These are phyloP conservation scores for Polylopha cassiicola DNA, from an alignment of 2,888 invertebrate genomes.

Conservation along the genomic window DNA sequence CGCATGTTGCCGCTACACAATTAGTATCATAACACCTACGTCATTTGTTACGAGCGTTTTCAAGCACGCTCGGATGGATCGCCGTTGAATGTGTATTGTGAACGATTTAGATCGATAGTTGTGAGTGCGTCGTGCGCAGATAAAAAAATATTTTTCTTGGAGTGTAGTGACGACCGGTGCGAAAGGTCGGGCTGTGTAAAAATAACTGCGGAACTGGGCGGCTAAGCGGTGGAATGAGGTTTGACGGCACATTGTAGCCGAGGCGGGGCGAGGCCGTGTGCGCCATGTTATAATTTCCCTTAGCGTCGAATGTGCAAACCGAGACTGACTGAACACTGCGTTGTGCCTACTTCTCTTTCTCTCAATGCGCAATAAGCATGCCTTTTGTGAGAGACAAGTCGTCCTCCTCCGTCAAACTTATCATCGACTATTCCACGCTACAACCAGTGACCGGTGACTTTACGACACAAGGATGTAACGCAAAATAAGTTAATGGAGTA, in stretches of 20 bases:
- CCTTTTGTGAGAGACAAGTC: constrained; percentile 38
- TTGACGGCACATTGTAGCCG: constrained; percentile 75
- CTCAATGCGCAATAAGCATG: constrained; percentile 54
- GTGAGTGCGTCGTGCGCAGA: constrained; percentile 65
- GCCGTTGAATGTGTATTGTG: constrained; percentile 42
- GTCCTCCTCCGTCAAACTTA: constrained; percentile 18
- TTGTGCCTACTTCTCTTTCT: constrained; percentile 67
- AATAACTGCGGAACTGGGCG: constrained; percentile 76
- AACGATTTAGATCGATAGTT: constrained; percentile 39
- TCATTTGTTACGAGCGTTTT: constrained; percentile 33
- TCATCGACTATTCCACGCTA: constrained; percentile 2
- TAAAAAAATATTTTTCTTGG: constrained; percentile 54
- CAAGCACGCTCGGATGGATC: constrained; percentile 28
- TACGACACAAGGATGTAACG: too few species aligned
- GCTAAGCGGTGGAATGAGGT: constrained; percentile 76
- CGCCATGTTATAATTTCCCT: constrained; percentile 76
- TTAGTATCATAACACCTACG: constrained; percentile 20
- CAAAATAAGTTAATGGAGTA: too few species aligned
- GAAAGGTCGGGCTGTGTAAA: constrained; percentile 77
- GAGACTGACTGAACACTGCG: constrained; percentile 63
- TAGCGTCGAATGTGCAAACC: constrained; percentile 73
- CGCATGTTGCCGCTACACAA: constrained; percentile 39
- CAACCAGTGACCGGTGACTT: too few species aligned
- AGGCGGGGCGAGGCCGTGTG: constrained; percentile 75
- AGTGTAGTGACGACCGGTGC: constrained; percentile 75